A percentile compares a stretch with the other conserved stretches of the same genome.
phyloP scores from a whole-genome alignment of 2,113 vertebrate genomes.

The Illadopsis cleaveri region DNA sequence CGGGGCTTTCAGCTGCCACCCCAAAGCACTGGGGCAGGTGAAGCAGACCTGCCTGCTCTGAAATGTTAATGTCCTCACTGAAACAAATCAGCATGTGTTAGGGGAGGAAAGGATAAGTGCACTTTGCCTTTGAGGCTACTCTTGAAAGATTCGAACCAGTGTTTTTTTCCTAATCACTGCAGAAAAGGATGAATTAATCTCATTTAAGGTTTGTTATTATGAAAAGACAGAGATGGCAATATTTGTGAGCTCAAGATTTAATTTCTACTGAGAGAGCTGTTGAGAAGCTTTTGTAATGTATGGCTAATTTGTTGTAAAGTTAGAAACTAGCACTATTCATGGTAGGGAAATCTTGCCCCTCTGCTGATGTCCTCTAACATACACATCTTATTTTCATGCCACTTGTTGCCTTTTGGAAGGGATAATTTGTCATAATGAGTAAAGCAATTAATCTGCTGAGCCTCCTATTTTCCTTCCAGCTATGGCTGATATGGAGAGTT shows the following conservation, averaged over 20 bases:
- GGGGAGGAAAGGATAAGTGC: not conserved
- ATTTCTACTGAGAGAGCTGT: not conserved
- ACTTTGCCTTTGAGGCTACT: not conserved
- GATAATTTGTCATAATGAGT: not conserved
- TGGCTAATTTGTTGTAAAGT: not conserved
- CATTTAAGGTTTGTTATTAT: not conserved
- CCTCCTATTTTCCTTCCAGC: not conserved
- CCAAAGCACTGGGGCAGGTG: not conserved
- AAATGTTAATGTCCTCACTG: not conserved
- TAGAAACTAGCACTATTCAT: not conserved
- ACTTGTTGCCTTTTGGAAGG: slow-evolving; percentile 2
- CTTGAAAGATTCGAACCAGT: not conserved
- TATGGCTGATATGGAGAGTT: not conserved
- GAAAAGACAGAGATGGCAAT: not conserved
- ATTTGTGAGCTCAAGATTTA: not conserved
- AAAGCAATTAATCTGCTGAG: not conserved
- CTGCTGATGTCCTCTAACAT: not conserved
- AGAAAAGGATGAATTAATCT: not conserved
- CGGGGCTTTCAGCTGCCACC: not conserved
- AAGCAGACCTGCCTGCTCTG: not conserved
- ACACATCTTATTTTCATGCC: not conserved
- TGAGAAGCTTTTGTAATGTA: not conserved
- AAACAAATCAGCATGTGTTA: not conserved
- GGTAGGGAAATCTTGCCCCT: not conserved
- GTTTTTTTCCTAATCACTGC: not conserved